Conservation (phyloP, 2,888 invertebrate species). For the Zhengitettix transpicula region DNA sequence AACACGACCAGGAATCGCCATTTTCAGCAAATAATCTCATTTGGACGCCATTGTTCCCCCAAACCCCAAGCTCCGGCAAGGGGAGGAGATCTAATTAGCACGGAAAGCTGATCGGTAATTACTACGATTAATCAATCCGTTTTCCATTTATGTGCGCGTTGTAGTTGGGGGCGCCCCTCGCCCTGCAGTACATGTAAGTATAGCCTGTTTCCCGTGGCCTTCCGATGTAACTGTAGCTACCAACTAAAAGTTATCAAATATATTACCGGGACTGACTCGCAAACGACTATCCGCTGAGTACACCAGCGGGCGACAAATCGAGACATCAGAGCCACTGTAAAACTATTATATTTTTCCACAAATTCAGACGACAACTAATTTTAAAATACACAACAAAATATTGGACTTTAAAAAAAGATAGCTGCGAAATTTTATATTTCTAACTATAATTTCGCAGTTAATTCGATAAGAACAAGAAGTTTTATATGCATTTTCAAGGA, state of each 20-base stretch:
- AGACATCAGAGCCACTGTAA: too few relatives aligned
- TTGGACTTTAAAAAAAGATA: too few relatives aligned
- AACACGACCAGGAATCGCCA: slow-evolving; percentile 21
- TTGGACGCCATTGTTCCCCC: slow-evolving; percentile 18
- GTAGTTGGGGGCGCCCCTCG: slow-evolving; percentile 6
- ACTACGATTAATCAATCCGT: slow-evolving; percentile 36
- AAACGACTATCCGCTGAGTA: too few relatives aligned
- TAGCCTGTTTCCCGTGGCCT: slow-evolving; percentile 2
- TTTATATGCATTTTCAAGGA: background rate
- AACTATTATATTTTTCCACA: too few relatives aligned
- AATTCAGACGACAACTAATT: too few relatives aligned
- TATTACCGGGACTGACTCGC: too few relatives aligned
- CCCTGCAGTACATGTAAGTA: background rate
- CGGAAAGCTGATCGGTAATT: slow-evolving; percentile 32
- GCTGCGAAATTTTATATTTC: background rate
- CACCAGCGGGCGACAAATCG: too few relatives aligned
- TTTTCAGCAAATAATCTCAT: slow-evolving; percentile 31
- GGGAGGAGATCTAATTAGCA: slow-evolving; percentile 19
- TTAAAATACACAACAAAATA: too few relatives aligned
- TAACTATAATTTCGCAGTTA: background rate
- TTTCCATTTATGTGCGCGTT: slow-evolving; percentile 27
- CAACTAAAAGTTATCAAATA: background rate
- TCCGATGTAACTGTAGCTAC: background rate
- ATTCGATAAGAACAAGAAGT: background rate
- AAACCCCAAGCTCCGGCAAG: background rate